Evolutionary conservation across 2,113 vertebrate species (phyloP).

Genomic region (Mus spicilegus): DNA sequence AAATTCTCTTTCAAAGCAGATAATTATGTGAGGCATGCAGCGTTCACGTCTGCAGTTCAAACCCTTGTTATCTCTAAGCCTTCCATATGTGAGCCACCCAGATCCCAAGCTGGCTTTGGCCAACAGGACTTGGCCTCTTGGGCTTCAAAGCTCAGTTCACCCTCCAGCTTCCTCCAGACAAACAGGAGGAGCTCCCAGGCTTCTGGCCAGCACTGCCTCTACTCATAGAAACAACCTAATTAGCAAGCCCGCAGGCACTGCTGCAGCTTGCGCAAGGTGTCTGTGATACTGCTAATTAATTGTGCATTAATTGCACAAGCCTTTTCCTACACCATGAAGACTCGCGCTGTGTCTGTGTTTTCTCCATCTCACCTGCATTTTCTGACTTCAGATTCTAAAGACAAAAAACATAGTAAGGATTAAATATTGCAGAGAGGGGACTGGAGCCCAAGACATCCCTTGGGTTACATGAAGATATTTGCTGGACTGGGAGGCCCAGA

Average conservation of each 20-base stretch:
- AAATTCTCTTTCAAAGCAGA: neutral
- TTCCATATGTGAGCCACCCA: slow-evolving; percentile 58
- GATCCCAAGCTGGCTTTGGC: slow-evolving; percentile 30
- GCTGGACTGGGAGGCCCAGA: neutral
- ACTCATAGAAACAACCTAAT: slow-evolving; percentile 48
- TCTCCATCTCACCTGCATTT: neutral
- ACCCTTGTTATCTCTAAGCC: slow-evolving; percentile 54
- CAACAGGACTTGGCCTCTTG: slow-evolving; percentile 51
- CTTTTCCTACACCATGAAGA: neutral
- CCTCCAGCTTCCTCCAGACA: slow-evolving; percentile 60
- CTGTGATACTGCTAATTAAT: neutral
- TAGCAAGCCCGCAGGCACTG: neutral
- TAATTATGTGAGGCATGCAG: slow-evolving; percentile 50
- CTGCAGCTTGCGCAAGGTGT: neutral
- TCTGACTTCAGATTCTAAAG: neutral
- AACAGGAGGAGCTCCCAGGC: slow-evolving; percentile 20
- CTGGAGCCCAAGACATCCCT: neutral
- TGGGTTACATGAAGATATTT: neutral
- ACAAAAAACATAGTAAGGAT: neutral
- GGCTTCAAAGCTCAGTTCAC: slow-evolving; percentile 51
- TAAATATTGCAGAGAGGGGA: neutral
- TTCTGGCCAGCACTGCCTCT: slow-evolving; percentile 11
- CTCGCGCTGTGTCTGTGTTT: neutral
- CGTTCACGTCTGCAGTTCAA: slow-evolving; percentile 64
- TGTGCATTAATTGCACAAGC: neutral